Evolutionary conservation across 2,113 vertebrate species (phyloP), one percentile per base, ranked within the genome.

Genomic region (Oncorhynchus nerka): DNA sequence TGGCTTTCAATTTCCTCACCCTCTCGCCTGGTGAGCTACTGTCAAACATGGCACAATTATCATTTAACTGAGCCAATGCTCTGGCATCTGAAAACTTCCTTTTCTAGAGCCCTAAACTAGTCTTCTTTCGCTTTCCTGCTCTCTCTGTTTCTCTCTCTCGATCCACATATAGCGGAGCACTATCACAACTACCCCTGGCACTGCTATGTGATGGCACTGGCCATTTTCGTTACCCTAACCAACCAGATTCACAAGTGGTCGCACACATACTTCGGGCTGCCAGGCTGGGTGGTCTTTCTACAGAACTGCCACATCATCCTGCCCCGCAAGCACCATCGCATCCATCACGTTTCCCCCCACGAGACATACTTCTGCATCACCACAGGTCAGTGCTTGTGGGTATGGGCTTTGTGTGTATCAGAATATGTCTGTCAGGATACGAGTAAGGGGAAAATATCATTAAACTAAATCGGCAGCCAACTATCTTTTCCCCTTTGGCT

Each of bases 191-290:
- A 95, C 87, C 94, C 96, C 59, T 97, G 94, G 94, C 95, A 97
- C 76, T 97, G 96, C 89, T 99, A 95, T 26, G 70, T 98, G 85
- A 97, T 96, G 83, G 95, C 96, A 67, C 91, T 99, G 48, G 90
- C 91, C 84, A 94, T 99, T 91, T 98, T 99, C 24, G 93, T 96
- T 72, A 99, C 97, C 32, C 95, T 99, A 71, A 99, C 98, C 30
- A 99, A 99, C 94, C 98, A 99, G 93, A 99, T 99, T 89, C 98
- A 99, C 93, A 99, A 99, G 91, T 99, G 98, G 98, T 99, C 98
- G 0, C 98, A 99, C 90, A 99, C 97, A 0, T 99, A 99, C 88
- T 96, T 96, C 0, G 98, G 98, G 79, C 95, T 99, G 68, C 97
- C 97, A 0, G 75, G 85, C 68, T 98, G 96, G 97, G 98, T 99